Base-by-base conservation (phyloP, 2,113 vertebrate genomes). In the Rostratula benghalensis region DNA sequence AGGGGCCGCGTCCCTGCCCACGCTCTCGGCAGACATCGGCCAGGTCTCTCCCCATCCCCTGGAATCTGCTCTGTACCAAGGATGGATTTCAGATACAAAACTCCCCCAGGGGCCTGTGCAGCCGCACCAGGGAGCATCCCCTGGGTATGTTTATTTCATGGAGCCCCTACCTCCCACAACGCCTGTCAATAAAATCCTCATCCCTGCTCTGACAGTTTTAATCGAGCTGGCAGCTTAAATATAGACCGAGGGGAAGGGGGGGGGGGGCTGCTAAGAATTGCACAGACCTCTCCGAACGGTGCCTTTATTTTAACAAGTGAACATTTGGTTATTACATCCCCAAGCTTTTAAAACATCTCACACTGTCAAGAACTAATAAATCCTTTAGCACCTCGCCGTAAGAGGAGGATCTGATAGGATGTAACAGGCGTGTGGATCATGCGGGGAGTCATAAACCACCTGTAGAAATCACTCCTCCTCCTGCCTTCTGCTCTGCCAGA, bases 151-250 rank as follows among this genome's bases (percentile, higher is more conserved):
- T 86, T 65, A 75, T 95, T 93, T 95, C 82, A 73, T 79, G 70
- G 91, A 96, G 87, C 84, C 30, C 30, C 1, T 28, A 37, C 94
- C 94, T 61, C 92, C 79, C 93, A 64, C 65, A 54, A 89, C 96
- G 86, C 77, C 16, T 92, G 94, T 94, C 97, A 94, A 96, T 96
- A 96, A 89, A 93, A 96, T 94, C 69, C 73, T 77, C 93, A 86
- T 92, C 84, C 59, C 56, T 37, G 33, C 68, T 79, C 86, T 91
- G 94, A 96, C 92, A 83, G 67, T 57, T 94, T 83, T 76, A 79
- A 82, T 97, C 86, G 60, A 69, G 24, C 82, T 95, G 93, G 90
- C 90, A 84, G 81, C 63, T 81, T 94, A 94, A 97, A 91, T 92
- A 89, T 82, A 96, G 83, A 91, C n/a, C 63, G 7, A 92, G 80